Conservation (phyloP, 1,140 invertebrate genomes). For the Aleiodes sp. region DNA sequence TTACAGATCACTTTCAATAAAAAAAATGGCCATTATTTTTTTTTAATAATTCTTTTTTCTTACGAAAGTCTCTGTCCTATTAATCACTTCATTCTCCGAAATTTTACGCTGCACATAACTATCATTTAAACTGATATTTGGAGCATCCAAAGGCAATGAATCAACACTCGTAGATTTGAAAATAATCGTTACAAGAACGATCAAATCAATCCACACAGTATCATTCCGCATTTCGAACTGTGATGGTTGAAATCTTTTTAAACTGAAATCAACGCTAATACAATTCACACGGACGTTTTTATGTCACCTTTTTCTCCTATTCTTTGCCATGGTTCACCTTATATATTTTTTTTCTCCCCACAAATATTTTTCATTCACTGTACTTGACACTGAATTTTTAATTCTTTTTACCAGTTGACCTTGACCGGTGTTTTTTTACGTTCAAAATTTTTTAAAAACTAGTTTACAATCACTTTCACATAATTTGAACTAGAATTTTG, state of each 20-base stretch:
- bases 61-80: background rate
- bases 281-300: background rate
- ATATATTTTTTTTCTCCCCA: background rate
- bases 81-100: background rate
- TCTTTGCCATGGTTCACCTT: background rate
- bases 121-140: no score
- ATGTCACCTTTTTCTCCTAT: conserved; percentile 8
- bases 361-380: conserved; percentile 10
- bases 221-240: background rate
- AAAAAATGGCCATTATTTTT: background rate
- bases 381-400: background rate
- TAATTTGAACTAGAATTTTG: no score
- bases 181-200: background rate
- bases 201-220: background rate
- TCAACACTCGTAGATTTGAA: no score
- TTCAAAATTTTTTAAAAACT: no score
- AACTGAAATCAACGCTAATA: background rate
- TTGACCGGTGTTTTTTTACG: no score
- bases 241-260: background rate
- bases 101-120: background rate
- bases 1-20: background rate
- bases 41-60: background rate
- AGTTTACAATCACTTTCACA: no score
- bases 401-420: conserved; percentile 9
- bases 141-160: no score